phyloP scores from a whole-genome alignment of 2,113 vertebrate species.

The Apodemus speciosus region DNA sequence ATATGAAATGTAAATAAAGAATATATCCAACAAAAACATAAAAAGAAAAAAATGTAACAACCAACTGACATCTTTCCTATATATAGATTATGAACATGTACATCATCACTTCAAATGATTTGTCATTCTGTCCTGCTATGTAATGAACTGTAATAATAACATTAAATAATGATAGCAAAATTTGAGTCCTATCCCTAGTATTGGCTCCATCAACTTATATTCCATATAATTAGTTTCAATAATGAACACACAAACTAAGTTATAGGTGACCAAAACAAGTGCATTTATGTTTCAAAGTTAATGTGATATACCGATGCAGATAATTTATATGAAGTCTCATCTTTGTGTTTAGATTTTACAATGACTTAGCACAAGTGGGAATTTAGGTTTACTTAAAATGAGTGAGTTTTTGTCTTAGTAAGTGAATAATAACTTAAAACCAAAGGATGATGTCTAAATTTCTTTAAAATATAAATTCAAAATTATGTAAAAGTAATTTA shows the following conservation, averaged over 20 bases:
- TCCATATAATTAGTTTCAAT: conserved; percentile 67
- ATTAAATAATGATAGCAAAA: not conserved
- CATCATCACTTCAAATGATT: conserved; percentile 75
- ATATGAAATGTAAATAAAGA: too few relatives aligned
- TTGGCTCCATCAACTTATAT: conserved; percentile 56
- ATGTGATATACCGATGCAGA: not conserved
- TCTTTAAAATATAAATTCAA: not conserved
- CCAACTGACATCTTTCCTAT: conserved; percentile 43
- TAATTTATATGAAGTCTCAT: not conserved
- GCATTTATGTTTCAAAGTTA: not conserved
- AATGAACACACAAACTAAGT: conserved; percentile 55
- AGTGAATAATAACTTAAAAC: conserved; percentile 3
- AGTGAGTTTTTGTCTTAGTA: conserved; percentile 1
- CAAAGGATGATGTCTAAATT: not conserved
- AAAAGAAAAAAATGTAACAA: not conserved
- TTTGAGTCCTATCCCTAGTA: not conserved
- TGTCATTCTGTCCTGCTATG: conserved; percentile 47
- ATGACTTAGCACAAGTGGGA: not conserved
- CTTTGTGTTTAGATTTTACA: conserved; percentile 31
- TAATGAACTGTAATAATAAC: not conserved
- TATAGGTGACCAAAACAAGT: conserved; percentile 61
- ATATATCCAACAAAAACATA: too few relatives aligned
- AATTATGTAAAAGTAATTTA: conserved; percentile 31
- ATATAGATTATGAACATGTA: conserved; percentile 67
- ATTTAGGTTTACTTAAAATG: conserved; percentile 31